A percentile compares a stretch with the other conserved stretches of the same genome.
Evolutionary conservation across 2,888 invertebrate genomes (phyloP).

Genomic region (Apamea epomidion): DNA sequence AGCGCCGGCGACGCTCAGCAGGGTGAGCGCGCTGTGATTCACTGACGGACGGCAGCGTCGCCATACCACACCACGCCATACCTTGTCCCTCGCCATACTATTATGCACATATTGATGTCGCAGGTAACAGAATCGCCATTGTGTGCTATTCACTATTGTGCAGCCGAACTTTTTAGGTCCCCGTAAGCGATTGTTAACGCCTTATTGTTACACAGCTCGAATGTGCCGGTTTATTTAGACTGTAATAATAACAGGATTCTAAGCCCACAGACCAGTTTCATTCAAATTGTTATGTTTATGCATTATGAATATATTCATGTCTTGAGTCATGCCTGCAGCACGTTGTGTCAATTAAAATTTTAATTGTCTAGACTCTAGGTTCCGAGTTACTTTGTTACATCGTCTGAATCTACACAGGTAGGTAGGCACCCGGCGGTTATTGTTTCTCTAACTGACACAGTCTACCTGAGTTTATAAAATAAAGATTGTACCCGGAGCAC

Average conservation of each 20-base stretch:
- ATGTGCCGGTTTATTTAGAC: slow-evolving; percentile 81
- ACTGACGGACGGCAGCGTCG: slow-evolving; percentile 76
- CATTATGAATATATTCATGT: slow-evolving; percentile 55
- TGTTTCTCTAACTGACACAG: not conserved
- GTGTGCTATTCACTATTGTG: slow-evolving; percentile 88
- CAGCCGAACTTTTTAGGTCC: slow-evolving; percentile 85
- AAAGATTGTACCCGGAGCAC: slow-evolving; percentile 10
- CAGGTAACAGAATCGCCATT: slow-evolving; percentile 88
- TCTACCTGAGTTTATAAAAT: slow-evolving; percentile 24
- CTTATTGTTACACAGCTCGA: slow-evolving; percentile 82
- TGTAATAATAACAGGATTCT: slow-evolving; percentile 81
- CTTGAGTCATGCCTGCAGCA: slow-evolving; percentile 58
- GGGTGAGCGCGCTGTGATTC: slow-evolving; percentile 76
- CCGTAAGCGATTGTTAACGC: slow-evolving; percentile 86
- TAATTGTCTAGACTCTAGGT: slow-evolving; percentile 45
- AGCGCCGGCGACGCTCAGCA: slow-evolving; percentile 73
- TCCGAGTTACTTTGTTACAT: slow-evolving; percentile 38
- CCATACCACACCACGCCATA: slow-evolving; percentile 26
- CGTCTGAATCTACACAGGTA: slow-evolving; percentile 21
- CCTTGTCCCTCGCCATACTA: slow-evolving; percentile 75
- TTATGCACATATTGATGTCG: slow-evolving; percentile 88
- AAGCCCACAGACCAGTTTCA: slow-evolving; percentile 69
- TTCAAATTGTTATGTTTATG: slow-evolving; percentile 62
- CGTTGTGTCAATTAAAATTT: slow-evolving; percentile 57
- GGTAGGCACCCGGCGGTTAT: not conserved